phyloP scores from a whole-genome alignment of 2,888 invertebrate genomes.

The Cryptosula pallasiana region DNA sequence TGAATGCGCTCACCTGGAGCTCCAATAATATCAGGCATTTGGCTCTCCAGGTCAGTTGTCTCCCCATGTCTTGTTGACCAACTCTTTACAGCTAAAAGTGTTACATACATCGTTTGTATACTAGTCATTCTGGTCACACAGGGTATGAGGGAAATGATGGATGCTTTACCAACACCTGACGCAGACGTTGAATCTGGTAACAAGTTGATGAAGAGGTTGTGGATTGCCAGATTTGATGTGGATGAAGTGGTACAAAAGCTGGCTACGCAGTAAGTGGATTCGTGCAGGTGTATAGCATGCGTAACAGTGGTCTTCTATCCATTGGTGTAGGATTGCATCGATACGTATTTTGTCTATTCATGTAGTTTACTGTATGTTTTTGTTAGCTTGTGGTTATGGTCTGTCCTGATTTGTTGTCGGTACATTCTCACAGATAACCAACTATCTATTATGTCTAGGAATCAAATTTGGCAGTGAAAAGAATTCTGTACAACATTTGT shows the following conservation, averaged over 20 bases:
- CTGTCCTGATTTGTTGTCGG: no score
- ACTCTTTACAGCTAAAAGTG: no score
- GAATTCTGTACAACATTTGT: no score
- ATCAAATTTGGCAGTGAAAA: no score
- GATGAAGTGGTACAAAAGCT: slow-evolving; percentile 62
- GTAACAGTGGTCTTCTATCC: not conserved
- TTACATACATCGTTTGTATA: not conserved
- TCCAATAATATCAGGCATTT: slow-evolving; percentile 71
- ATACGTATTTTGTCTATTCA: no score
- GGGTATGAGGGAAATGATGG: slow-evolving; percentile 63
- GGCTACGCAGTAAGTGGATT: not conserved
- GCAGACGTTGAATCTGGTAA: slow-evolving; percentile 54
- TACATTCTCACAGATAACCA: no score
- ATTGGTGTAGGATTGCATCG: no score
- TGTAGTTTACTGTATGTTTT: no score
- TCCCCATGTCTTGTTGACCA: no score
- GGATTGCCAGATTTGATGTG: slow-evolving; percentile 77
- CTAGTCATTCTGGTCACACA: slow-evolving; percentile 31
- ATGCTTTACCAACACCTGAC: slow-evolving; percentile 60
- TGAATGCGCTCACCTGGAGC: slow-evolving; percentile 61
- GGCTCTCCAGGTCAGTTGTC: slow-evolving; percentile 58
- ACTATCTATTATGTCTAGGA: no score
- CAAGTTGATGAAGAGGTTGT: slow-evolving; percentile 62
- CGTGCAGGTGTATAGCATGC: not conserved
- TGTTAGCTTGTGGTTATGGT: no score